phyloP scores from a whole-genome alignment of 2,888 invertebrate species.

The Philonicus albiceps region DNA sequence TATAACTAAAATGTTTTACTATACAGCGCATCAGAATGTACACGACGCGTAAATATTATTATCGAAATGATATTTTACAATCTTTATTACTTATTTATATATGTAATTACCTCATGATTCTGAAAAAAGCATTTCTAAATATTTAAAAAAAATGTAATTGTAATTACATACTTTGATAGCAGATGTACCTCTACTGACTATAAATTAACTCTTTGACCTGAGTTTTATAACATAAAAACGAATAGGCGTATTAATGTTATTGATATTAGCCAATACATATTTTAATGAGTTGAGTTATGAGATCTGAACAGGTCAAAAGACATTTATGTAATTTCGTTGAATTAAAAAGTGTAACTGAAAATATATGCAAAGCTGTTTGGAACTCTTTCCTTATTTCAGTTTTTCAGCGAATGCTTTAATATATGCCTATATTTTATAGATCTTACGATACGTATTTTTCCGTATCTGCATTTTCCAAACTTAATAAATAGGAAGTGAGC shows the following conservation, averaged over 20 bases:
- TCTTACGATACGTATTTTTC: background rate
- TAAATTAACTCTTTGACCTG: background rate
- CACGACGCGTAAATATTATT: background rate
- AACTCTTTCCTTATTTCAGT: background rate
- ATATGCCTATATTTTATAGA: background rate
- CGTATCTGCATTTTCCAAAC: too few species aligned
- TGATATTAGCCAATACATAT: background rate
- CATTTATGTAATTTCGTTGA: background rate
- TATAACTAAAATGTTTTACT: background rate
- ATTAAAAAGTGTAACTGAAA: background rate
- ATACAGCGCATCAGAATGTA: background rate
- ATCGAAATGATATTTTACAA: background rate
- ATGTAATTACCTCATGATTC: background rate
- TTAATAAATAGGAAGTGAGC: too few species aligned
- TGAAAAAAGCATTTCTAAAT: background rate
- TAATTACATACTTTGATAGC: background rate
- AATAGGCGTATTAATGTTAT: background rate
- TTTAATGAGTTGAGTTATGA: background rate
- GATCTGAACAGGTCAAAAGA: background rate
- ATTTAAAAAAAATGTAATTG: background rate
- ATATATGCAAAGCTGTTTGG: background rate
- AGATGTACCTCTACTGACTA: background rate
- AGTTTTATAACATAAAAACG: background rate
- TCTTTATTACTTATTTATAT: background rate
- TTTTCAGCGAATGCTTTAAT: background rate